Evolutionary conservation across 1,140 invertebrate species (phyloP).

Genomic region (Drosophila varians): DNA sequence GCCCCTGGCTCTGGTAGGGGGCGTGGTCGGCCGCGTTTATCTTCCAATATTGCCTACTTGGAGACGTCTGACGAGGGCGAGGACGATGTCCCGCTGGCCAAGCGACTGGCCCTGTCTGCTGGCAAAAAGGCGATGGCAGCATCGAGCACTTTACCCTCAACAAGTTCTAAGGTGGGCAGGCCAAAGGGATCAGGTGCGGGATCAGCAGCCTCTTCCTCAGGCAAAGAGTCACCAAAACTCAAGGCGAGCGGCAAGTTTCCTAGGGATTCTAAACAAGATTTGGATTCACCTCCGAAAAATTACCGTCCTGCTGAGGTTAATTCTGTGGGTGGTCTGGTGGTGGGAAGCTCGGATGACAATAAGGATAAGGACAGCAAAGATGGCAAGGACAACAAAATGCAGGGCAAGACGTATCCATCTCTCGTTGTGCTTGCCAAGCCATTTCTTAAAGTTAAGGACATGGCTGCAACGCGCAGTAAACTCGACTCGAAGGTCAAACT

Average conservation of each 20-base stretch:
- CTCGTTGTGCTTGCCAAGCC: constrained; percentile 92
- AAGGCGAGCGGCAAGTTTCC: constrained; percentile 38
- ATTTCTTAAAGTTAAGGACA: constrained; percentile 88
- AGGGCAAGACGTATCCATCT: constrained; percentile 93
- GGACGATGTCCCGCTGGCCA: constrained; percentile 80
- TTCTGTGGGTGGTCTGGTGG: constrained; percentile 87
- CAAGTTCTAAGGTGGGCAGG: constrained; percentile 17
- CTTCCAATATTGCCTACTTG: constrained; percentile 72
- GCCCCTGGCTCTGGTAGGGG: constrained; percentile 39
- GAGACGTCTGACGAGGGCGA: constrained; percentile 82
- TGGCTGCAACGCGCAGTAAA: constrained; percentile 85
- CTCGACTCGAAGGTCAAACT: constrained; percentile 91
- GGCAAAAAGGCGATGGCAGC: constrained; percentile 66
- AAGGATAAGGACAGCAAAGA: constrained; percentile 86
- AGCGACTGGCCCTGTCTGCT: constrained; percentile 66
- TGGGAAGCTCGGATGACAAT: constrained; percentile 84
- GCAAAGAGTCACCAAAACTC: constrained; percentile 49
- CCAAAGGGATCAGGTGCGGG: constrained; percentile 27
- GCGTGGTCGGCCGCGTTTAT: constrained; percentile 51
- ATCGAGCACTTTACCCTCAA: constrained; percentile 1
- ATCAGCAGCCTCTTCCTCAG: constrained; percentile 10
- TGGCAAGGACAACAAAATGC: constrained; percentile 87
- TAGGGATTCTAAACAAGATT: constrained; percentile 24
- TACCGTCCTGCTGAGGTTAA: constrained; percentile 87
- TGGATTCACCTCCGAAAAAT: constrained; percentile 62